Conservation (phyloP, 2,888 invertebrate genomes). For the Crocallis elinguaria region DNA sequence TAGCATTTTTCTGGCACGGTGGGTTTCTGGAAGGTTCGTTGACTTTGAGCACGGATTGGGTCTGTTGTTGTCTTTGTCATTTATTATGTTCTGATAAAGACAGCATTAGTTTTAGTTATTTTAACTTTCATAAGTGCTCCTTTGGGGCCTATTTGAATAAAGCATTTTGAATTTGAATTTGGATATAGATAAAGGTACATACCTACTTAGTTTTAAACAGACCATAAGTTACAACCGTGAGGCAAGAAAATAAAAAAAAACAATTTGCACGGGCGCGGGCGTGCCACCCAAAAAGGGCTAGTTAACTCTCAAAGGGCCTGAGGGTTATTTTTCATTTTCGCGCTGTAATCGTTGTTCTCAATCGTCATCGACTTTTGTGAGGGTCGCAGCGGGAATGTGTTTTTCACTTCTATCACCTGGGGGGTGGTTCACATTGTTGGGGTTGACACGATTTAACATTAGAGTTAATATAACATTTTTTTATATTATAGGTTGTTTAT, state of each 20-base stretch:
- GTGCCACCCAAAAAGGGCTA: conserved; percentile 18
- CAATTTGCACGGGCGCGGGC: conserved; percentile 7
- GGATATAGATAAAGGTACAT: no score
- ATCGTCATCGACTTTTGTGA: conserved; percentile 23
- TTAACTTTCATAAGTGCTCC: no score
- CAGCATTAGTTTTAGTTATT: no score
- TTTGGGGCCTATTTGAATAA: no score
- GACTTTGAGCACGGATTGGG: no score
- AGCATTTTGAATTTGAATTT: no score
- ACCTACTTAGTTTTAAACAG: neutral
- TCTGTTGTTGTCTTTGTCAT: no score
- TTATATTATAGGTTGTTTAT: no score
- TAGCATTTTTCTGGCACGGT: no score
- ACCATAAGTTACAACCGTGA: neutral
- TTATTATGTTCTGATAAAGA: no score
- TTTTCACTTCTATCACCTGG: conserved; percentile 17
- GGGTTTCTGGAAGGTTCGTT: no score
- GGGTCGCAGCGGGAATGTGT: conserved; percentile 27
- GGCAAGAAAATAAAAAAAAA: neutral
- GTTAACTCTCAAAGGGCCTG: conserved; percentile 28
- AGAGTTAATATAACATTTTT: no score
- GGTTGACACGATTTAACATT: neutral
- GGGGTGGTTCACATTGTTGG: conserved; percentile 17
- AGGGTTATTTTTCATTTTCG: conserved; percentile 25
- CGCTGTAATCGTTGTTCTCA: conserved; percentile 26